Evolutionary conservation across 2,888 invertebrate genomes (phyloP), one percentile per base, ranked within the genome.

Genomic region (Ashinkailepas kermadecensis): DNA sequence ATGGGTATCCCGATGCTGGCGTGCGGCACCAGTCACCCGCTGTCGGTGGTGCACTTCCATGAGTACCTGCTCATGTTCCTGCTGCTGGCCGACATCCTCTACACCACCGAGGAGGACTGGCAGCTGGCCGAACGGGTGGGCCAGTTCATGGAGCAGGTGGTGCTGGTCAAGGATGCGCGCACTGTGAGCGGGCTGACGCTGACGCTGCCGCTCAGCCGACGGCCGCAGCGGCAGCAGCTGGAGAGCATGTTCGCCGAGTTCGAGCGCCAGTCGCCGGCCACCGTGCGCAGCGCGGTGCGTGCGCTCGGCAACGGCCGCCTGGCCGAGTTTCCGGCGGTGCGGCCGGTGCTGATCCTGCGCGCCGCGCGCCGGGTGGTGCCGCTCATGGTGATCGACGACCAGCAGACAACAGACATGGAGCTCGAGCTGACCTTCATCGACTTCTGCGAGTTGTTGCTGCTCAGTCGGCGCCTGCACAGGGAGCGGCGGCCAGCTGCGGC

Each of bases 1-100:
- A 74, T 74, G 74, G 74, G 74, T 8, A 74, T 78, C 57, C 78
- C 58, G n/a, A 78, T 78, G 57, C 58, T 58, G 58, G 78, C 78
- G 11, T 78, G 78, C 58, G 78, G 78, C 58, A 58, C 58, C 0
- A 23, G 78, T 0, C 57, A 78, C 58, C 78, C 78, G 57, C 58
- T 78, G 57, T 8, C 78, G 12, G 58, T 58, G n/a, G 78, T 78
- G 12, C 78, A 58, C 57, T 78, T 78, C 78, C 57, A 58, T 23
- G 23, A 78, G 57, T 78, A 58, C 78, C 78, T 78, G 57, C 57
- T 58, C 58, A 78, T 57, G 57, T 58, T 78, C 78, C 57, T 78
- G 78, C 78, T 78, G 57, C 78, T 78, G 74, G 74, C 74, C 18
- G 74, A 74, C 74, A 15, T 74, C 2, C 74, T 74, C 54, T 74